Percentiles rank a stretch among this genome's conserved stretches.
Conservation (phyloP, 2,113 vertebrate species). For the Arothron firmamentum region DNA sequence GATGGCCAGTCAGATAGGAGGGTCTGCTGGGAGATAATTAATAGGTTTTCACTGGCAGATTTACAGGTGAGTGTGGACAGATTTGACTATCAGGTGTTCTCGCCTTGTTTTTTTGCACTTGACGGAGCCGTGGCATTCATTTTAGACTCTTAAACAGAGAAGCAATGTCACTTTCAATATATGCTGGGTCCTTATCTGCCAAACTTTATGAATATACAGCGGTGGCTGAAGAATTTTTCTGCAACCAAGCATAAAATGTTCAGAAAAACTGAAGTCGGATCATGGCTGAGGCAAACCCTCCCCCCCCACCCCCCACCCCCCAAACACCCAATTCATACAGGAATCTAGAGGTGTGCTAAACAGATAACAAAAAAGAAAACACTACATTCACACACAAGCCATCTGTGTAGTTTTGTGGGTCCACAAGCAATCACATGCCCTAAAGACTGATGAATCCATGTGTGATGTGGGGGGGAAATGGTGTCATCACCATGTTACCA, state of each 20-base stretch:
- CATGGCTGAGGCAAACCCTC: not conserved
- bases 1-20: constrained; percentile 60
- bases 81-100: constrained; percentile 46
- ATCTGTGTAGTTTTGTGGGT: constrained; percentile 12
- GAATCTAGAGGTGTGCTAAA: constrained; percentile 6
- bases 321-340: not conserved
- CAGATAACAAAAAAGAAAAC: constrained; percentile 4
- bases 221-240: constrained; percentile 19
- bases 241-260: constrained; percentile 9
- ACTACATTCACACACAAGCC: constrained; percentile 5
- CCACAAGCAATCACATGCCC: not conserved
- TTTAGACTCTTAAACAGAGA: constrained; percentile 7
- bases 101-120: constrained; percentile 9
- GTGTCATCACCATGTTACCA: no score
- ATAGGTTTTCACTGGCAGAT: constrained; percentile 67
- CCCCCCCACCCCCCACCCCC: no score
- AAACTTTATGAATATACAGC: constrained; percentile 22
- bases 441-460: constrained; percentile 25
- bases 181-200: not conserved
- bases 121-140: constrained; percentile 4
- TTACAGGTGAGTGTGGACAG: constrained; percentile 50
- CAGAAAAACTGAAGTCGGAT: constrained; percentile 15
- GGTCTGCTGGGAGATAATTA: constrained; percentile 69
- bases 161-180: constrained; percentile 4
- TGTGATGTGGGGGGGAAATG: not conserved